Conservation (phyloP, 92 coral and sea anemone species). For the Zoanthus gigantus region DNA sequence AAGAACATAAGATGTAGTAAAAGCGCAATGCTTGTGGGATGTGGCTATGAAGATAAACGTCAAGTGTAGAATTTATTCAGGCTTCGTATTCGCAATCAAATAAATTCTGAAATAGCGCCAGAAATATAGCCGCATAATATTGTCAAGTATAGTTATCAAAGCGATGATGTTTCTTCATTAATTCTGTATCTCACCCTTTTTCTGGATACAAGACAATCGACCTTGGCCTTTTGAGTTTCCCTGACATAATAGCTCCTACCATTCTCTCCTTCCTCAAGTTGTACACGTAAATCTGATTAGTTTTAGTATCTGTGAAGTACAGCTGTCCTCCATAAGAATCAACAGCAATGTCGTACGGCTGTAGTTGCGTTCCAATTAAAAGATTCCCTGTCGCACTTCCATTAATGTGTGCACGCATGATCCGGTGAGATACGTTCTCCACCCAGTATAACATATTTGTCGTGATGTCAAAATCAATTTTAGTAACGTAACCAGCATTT, state of each 20-base stretch:
- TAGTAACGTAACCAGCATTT: slow-evolving; percentile 20
- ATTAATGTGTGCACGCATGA: slow-evolving; percentile 25
- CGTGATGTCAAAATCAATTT: slow-evolving; percentile 29
- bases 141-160: too few relatives aligned
- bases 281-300: slow-evolving; percentile 36
- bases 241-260: slow-evolving; percentile 21
- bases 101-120: too few relatives aligned
- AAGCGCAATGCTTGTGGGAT: too few relatives aligned
- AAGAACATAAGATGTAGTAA: too few relatives aligned
- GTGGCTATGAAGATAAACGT: too few relatives aligned
- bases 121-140: too few relatives aligned
- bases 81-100: too few relatives aligned
- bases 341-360: slow-evolving; percentile 32
- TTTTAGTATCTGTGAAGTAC: slow-evolving; percentile 28
- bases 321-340: slow-evolving; percentile 40
- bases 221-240: slow-evolving; percentile 3
- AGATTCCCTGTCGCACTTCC: neutral
- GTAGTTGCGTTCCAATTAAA: neutral
- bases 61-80: too few relatives aligned
- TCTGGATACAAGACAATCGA: slow-evolving; percentile 39
- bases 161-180: neutral
- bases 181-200: slow-evolving; percentile 9
- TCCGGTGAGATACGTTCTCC: slow-evolving; percentile 2
- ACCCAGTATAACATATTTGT: slow-evolving; percentile 38
- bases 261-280: slow-evolving; percentile 1